These are phyloP conservation scores for Trisateles emortualis DNA, from an alignment of 2,888 invertebrate genomes.

Conservation along the genomic window DNA sequence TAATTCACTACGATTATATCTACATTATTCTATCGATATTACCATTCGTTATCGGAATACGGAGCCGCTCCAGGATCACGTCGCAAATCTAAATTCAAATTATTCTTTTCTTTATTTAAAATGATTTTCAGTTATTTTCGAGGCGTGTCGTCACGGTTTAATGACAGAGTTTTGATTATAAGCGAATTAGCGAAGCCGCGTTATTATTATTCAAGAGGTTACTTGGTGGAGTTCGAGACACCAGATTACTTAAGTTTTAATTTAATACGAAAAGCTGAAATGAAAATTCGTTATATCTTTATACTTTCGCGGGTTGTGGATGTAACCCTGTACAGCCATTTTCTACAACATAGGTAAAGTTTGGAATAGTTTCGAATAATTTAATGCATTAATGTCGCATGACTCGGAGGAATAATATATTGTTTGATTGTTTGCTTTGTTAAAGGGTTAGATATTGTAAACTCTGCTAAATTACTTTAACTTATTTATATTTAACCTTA, in stretches of 20 bases:
- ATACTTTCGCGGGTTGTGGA: conserved; percentile 3
- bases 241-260: conserved; percentile 59
- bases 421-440: too few relatives aligned
- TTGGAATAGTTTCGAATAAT: background rate
- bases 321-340: background rate
- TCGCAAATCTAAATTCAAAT: conserved; percentile 45
- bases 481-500: too few relatives aligned
- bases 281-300: conserved; percentile 25
- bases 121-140: conserved; percentile 29
- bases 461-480: too few relatives aligned
- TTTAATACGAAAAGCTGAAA: conserved; percentile 37
- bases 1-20: conserved; percentile 75
- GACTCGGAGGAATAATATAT: too few relatives aligned
- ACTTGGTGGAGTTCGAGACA: conserved; percentile 30
- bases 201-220: conserved; percentile 57
- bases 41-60: conserved; percentile 63
- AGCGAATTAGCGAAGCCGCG: conserved; percentile 52
- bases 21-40: conserved; percentile 50
- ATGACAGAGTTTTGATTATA: conserved; percentile 53
- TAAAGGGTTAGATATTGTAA: too few relatives aligned
- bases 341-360: background rate
- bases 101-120: conserved; percentile 33
- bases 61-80: conserved; percentile 37
- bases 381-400: too few relatives aligned
- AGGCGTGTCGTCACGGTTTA: conserved; percentile 18